Evolutionary conservation across 2,797 vertebrate genomes (phyloP), one percentile per base, ranked within the genome.

Genomic region (Mallotus villosus): DNA sequence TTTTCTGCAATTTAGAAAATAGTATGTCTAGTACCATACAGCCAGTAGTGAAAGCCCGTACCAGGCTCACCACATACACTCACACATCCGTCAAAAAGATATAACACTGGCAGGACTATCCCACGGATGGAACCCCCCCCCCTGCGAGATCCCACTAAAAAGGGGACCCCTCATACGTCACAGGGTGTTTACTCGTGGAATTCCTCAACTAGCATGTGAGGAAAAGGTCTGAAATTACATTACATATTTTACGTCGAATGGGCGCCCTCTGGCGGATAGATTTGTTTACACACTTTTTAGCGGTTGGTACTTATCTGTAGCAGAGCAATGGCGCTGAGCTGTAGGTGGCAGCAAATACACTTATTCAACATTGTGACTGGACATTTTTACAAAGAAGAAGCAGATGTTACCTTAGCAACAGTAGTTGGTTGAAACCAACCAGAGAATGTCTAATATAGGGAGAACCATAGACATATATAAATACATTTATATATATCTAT

Each of bases 121-220:
- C 60, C 12, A 74, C 22, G 9, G 32, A 21, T 57, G 70, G 80
- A 74, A 77, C 77, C 82, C 87, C 84, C 82, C 87, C 84, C 85
- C 57, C 74, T 53, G 87, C 79, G 72, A 71, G 82, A 84, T 71
- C 88, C 84, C 76, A 84, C 77, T 58, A 80, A 87, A 85, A 74
- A 62, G 80, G 82, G 90, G 88, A 87, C 90, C 83, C 88, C 89
- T 22, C 21, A 0, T 84, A 88, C 90, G 91, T 93, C 91, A 93
- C 73, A 71, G 59, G 0, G 17, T 78, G 81, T 76, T 81, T 85
- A 87, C 67, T 66, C 70, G 85, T 90, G 93, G 91, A 90, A 90
- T 89, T 91, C 91, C 92, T 91, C 82, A 63, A 21, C 5, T 53
- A 57, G 46, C 46, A 1, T 25, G 69, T 57, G 66, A 74, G 14